These are phyloP conservation scores for Scelioninae gen. 1 DNA, from an alignment of 2,888 invertebrate species.

Conservation along the genomic window DNA sequence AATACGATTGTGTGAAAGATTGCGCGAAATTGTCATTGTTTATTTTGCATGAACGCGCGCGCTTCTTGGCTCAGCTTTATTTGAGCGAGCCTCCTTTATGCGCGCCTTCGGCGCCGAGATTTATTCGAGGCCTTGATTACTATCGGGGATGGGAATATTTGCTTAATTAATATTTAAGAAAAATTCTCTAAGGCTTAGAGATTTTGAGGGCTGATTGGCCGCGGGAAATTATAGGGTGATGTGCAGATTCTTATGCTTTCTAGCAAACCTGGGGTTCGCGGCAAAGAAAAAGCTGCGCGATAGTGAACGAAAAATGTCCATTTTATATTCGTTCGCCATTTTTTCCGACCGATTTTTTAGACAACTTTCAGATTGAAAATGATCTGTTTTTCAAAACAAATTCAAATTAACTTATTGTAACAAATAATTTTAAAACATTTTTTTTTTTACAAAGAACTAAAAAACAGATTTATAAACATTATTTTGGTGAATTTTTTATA, in stretches of 20 bases:
- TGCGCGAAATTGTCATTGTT: too few relatives aligned
- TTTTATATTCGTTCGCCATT: slow-evolving; percentile 43
- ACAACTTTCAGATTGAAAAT: not conserved
- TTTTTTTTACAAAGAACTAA: too few relatives aligned
- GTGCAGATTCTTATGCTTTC: slow-evolving; percentile 61
- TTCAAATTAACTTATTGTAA: too few relatives aligned
- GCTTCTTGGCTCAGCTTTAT: too few relatives aligned
- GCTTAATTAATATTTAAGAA: slow-evolving; percentile 69
- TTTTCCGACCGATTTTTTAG: slow-evolving; percentile 1
- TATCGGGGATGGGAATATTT: slow-evolving; percentile 66
- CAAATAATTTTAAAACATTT: too few relatives aligned
- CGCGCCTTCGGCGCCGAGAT: slow-evolving; percentile 64
- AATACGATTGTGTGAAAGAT: slow-evolving; percentile 71
- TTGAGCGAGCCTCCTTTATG: too few relatives aligned
- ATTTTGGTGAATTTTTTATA: too few relatives aligned
- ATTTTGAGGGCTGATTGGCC: slow-evolving; percentile 65
- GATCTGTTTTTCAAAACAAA: slow-evolving; percentile 1
- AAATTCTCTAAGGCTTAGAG: slow-evolving; percentile 66
- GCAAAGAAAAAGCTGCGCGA: slow-evolving; percentile 42
- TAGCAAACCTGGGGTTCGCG: slow-evolving; percentile 41
- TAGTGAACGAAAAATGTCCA: slow-evolving; percentile 44
- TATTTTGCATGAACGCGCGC: too few relatives aligned
- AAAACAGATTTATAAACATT: too few relatives aligned
- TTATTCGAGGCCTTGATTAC: slow-evolving; percentile 67
- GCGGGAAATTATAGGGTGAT: slow-evolving; percentile 66